Conservation (phyloP, 2,113 vertebrate genomes). For the Scopus umbretta region DNA sequence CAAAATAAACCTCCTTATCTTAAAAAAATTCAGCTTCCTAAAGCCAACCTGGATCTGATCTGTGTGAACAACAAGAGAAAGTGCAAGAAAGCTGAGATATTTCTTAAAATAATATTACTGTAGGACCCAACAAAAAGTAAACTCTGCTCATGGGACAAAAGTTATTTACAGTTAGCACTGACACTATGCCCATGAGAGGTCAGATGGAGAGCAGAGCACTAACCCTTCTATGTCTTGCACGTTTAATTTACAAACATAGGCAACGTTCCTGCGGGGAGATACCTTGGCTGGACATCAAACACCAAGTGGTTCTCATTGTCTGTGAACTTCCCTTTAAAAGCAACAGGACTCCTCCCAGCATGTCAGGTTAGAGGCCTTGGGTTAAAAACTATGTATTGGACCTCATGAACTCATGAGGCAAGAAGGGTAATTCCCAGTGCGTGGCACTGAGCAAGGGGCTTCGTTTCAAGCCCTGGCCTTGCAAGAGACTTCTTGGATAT, state of each 20-base stretch:
- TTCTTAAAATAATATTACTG: slow-evolving; percentile 50
- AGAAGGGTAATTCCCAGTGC: background rate
- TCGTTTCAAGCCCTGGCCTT: background rate
- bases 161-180: slow-evolving; percentile 3
- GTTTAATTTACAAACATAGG: slow-evolving; percentile 22
- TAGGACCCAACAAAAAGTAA: background rate
- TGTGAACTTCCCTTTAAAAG: slow-evolving; percentile 23
- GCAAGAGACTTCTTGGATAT: background rate
- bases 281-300: slow-evolving; percentile 3
- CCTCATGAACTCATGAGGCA: background rate
- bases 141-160: background rate
- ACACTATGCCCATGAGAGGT: background rate
- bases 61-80: slow-evolving; percentile 41
- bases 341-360: background rate
- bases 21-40: slow-evolving; percentile 41
- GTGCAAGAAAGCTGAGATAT: background rate
- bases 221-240: background rate
- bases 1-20: slow-evolving; percentile 56
- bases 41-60: slow-evolving; percentile 29
- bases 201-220: slow-evolving; percentile 13
- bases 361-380: background rate
- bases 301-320: background rate
- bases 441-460: background rate
- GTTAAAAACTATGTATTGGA: background rate
- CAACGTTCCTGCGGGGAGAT: background rate